phyloP scores from a whole-genome alignment of 2,888 invertebrate genomes.

The Empis livida region DNA sequence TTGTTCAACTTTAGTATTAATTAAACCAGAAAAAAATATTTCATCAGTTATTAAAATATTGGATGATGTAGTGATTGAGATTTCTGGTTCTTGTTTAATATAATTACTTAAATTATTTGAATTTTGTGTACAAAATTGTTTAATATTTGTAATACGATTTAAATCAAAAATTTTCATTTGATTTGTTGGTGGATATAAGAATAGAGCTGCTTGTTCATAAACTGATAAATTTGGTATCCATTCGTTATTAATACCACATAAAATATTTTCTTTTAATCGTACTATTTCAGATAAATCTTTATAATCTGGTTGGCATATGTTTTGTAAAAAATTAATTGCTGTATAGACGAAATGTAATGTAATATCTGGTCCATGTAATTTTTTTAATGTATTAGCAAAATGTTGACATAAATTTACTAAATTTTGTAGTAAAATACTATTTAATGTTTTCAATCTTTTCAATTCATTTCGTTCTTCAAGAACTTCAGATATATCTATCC shows the following conservation, averaged over 20 bases:
- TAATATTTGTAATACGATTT: not conserved
- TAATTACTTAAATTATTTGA: not conserved
- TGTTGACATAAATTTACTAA: not conserved
- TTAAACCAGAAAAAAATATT: not conserved
- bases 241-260: not conserved
- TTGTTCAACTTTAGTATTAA: not conserved
- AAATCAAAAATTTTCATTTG: not conserved
- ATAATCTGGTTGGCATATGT: not conserved
- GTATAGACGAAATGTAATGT: too few species aligned
- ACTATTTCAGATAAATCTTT: not conserved
- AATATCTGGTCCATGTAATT: not conserved
- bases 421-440: not conserved
- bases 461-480: not conserved
- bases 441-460: not conserved
- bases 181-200: conserved; percentile 1
- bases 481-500: not conserved
- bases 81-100: not conserved
- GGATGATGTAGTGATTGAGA: not conserved
- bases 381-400: not conserved
- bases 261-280: not conserved
- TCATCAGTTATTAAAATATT: not conserved
- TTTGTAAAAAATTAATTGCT: not conserved
- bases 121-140: not conserved
- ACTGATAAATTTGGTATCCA: not conserved
- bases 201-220: not conserved